Base-by-base conservation (phyloP, 1,140 invertebrate species). In the Aphis craccivora region DNA sequence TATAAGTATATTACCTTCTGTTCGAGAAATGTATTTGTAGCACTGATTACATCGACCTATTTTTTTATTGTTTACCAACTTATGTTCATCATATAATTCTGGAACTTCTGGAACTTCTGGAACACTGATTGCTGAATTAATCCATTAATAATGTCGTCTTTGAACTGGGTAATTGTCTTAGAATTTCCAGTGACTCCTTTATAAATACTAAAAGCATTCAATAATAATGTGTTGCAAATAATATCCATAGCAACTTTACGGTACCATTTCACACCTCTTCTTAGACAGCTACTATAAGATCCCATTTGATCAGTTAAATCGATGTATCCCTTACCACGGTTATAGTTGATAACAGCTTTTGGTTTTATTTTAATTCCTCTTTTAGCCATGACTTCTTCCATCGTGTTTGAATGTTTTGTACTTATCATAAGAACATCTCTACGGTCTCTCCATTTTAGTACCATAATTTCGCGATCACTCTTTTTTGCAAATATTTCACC, bases 361-460 rank as follows among this genome's bases (percentile, higher is more conserved):
- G 93, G 93, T 53, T 93, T 93, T 48, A 60, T 18, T 87, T 87
- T 40, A 94, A 93, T 94, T 90, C 91, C 93, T 90, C 93, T 94
- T 86, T 94, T 91, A 88, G 94, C 94, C 37, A 84, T 84, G 40
- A 84, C 83, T 84, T 84, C 40, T 84, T 45, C 40, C 37, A 84
- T 84, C 40, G 83, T 84, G 83, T 84, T 84, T 84, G 55, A 89
- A 94, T 95, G 94, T 83, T 94, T 94, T 90, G 94, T 94, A 51
- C 93, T 94, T 93, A 95, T 94, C 25, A 84, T 94, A 30, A 94
- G 76, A 40, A 95, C 94, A 67, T 94, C 94, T 94, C 94, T 93
- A 93, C 94, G 94, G 88, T 94, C 94, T 93, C 94, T 93, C 94
- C 94, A 95, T 90, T 94, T 94, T 94, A 94, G 93, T 83, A 93